These are phyloP conservation scores for Cydia fagiglandana DNA, from an alignment of 1,140 invertebrate genomes.

Conservation along the genomic window DNA sequence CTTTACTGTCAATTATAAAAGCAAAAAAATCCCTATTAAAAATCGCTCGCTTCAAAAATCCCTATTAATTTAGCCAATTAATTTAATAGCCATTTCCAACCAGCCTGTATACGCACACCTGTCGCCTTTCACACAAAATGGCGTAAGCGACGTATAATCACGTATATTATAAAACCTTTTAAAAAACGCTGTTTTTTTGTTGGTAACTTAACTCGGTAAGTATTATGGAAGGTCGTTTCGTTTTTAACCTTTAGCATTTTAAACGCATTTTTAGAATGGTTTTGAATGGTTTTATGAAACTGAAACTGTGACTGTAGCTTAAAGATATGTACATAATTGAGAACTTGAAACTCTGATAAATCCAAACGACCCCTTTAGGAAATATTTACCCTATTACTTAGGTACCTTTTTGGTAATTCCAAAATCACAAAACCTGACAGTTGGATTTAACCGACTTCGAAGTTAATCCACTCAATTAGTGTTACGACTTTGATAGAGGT, in stretches of 20 bases:
- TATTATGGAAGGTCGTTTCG: constrained; percentile 14
- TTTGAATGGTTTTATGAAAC: constrained; percentile 1
- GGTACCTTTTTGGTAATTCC: too few species aligned
- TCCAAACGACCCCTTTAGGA: too few species aligned
- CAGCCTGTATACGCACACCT: constrained; percentile 15
- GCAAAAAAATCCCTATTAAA: not conserved
- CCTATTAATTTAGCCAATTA: constrained; percentile 2
- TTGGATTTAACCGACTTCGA: too few species aligned
- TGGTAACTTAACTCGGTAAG: not conserved
- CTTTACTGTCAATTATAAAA: not conserved
- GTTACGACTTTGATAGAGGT: too few species aligned
- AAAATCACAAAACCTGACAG: too few species aligned
- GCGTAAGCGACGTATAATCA: not conserved
- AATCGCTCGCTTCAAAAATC: too few species aligned
- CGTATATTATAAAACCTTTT: not conserved
- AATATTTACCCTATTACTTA: too few species aligned
- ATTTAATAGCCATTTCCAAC: not conserved
- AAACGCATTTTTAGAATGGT: not conserved
- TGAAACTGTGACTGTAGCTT: not conserved
- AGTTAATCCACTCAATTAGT: too few species aligned
- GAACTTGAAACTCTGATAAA: too few species aligned
- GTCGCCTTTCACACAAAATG: not conserved
- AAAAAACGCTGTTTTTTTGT: not conserved
- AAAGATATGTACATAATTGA: not conserved
- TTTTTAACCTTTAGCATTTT: not conserved